Evolutionary conservation across 2,888 invertebrate species (phyloP), one percentile per base, ranked within the genome.

Genomic region (Andrena haemorrhoa): DNA sequence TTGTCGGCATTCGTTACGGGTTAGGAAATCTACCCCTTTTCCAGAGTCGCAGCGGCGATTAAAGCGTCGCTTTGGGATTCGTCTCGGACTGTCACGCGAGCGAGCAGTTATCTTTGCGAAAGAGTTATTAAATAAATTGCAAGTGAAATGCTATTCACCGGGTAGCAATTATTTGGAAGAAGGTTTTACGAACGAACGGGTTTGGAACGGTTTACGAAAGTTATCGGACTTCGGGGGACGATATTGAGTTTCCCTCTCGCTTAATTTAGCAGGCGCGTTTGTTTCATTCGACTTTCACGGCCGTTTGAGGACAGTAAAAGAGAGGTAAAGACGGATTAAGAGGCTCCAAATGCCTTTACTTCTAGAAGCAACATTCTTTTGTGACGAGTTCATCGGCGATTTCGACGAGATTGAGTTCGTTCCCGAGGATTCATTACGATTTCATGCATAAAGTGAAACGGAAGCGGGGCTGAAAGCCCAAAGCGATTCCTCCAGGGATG

Each of bases 311-410:
- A 77, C 76, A 71, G 82, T 78, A 66, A 82, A 73, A 74, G 63
- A 76, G 63, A 49, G 61, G 53, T 56, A 63, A 71, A 64, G 60
- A 56, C 66, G 60, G 76, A 80, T 84, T 77, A 77, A 80, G 71
- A 71, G 76, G 64, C 53, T 64, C 66, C 31, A 56, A 79, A 79
- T 51, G 69, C 69, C 68, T 63, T 64, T 68, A 49, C 33, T 75
- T 72, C 41, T n/a, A 26, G 49, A 76, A 76, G 72, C 66, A 63
- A 75, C 65, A 73, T 72, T 75, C 74, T 75, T 78, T 68, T 63
- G 53, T 31, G 35, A 83, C 56, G 61, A 72, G 74, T 80, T 78
- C 75, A 66, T 83, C 68, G 71, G 63, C 68, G 64, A 75, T 53
- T 75, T 84, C 16, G 35, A 77, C 47, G 61, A 33, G 65, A 79